Evolutionary conservation across 2,113 vertebrate genomes (phyloP), one percentile per base, ranked within the genome.

Genomic region (Clarias magur): DNA sequence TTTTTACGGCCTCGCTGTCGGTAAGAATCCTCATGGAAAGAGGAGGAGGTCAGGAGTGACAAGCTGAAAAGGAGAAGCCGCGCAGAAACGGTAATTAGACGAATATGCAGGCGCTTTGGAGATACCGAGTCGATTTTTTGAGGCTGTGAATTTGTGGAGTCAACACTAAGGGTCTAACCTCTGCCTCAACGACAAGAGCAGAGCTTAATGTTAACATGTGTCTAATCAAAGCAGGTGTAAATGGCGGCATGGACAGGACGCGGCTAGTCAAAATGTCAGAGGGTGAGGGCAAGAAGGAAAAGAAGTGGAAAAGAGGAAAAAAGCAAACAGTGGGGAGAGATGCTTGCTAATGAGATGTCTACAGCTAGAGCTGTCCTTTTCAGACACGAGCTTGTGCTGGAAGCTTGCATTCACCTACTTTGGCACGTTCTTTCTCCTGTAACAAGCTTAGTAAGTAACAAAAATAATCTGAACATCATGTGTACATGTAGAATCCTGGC

Each of bases 201-300:
- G 79, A 48, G 86, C 82, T 82, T 87, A 82, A 73, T 53, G 75
- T 67, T 84, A 73, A 83, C 79, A 25, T 72, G 53, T 80, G 76
- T 86, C 68, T 85, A 79, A 85, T 88, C 68, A 83, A 86, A 84
- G 83, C 15, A 10, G 67, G 67, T 72, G 82, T 84, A 84, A 84
- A 84, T 72, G 72, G 79, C 54, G 4, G 78, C 81, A 57, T 75
- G 82, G 65, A 80, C 84, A 73, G 56, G 59, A 17, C 25, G 5
- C 65, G 12, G 30, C n/a, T 81, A 81, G 79, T 42, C 79, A 81
- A 81, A 81, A 81, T 81, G 79, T 81, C 57, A 81, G 30, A 62
- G 19, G 19, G 38, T 42, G 30, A 42, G 79, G 79, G 79, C 60
- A 56, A 42, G 17, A 75, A 38, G 2, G 73, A 25, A 87, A 63